Evolutionary conservation across 2,888 invertebrate species (phyloP).

Genomic region (Caenorhabditis imperialis): DNA sequence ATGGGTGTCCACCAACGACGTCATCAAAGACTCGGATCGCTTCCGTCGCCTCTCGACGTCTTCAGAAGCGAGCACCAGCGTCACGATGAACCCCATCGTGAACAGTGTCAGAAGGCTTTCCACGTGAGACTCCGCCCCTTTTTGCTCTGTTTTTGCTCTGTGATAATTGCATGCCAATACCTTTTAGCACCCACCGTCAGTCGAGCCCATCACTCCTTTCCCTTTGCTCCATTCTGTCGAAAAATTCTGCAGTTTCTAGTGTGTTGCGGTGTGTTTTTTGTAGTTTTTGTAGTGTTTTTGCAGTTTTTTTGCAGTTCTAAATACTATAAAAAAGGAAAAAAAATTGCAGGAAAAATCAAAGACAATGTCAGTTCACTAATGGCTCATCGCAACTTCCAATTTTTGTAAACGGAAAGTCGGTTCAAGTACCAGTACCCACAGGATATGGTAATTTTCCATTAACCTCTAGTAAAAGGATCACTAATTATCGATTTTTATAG

Average conservation of each 20-base stretch:
- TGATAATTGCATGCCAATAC: not conserved
- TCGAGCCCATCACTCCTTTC: constrained; percentile 50
- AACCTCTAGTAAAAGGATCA: not conserved
- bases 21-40: constrained; percentile 51
- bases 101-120: constrained; percentile 39
- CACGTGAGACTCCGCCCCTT: constrained; percentile 19
- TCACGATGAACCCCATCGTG: constrained; percentile 37
- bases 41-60: constrained; percentile 47
- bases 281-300: constrained; percentile 1
- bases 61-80: constrained; percentile 38
- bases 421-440: constrained; percentile 47
- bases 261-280: constrained; percentile 35
- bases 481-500: constrained; percentile 5
- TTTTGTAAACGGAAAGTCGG: constrained; percentile 27
- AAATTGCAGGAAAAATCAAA: constrained; percentile 36
- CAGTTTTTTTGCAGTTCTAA: too few relatives aligned
- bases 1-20: constrained; percentile 65
- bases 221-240: constrained; percentile 39
- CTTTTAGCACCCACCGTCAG: constrained; percentile 44
- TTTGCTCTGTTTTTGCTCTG: constrained; percentile 1
- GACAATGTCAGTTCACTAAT: constrained; percentile 23
- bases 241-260: constrained; percentile 14
- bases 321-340: too few relatives aligned
- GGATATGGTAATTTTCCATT: constrained; percentile 21
- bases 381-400: constrained; percentile 24